A percentile compares a stretch with the other conserved stretches of the same genome.
phyloP scores from a whole-genome alignment of 2,113 vertebrate species.

The Dolichallabes microphthalmus region DNA sequence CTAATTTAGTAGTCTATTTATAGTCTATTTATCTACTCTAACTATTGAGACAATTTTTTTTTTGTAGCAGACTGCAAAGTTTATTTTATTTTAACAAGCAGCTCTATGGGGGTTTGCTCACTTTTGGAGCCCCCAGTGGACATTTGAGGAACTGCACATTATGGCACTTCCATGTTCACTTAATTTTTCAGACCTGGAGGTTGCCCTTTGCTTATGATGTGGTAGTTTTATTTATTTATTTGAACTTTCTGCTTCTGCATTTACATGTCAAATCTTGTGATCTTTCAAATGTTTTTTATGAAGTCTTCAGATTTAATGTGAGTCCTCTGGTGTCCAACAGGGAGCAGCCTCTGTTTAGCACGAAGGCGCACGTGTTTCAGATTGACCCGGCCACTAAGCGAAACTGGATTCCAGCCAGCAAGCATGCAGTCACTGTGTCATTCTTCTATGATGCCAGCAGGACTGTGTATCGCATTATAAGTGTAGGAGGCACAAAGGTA shows the following conservation, averaged over 20 bases:
- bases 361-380: slow-evolving; percentile 94
- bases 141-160: too few species aligned
- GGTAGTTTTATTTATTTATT: not conserved
- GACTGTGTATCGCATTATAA: slow-evolving; percentile 93
- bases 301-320: slow-evolving; percentile 5
- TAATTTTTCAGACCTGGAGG: too few species aligned
- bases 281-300: not conserved
- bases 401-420: slow-evolving; percentile 95
- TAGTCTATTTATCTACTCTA: too few species aligned
- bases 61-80: too few species aligned
- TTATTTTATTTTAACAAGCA: too few species aligned
- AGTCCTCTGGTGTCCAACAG: slow-evolving; percentile 62
- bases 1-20: too few species aligned
- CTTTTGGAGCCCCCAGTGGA: too few species aligned
- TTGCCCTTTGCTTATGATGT: not conserved
- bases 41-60: too few species aligned
- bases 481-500: slow-evolving; percentile 94
- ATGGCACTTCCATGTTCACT: too few species aligned
- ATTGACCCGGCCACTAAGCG: slow-evolving; percentile 93
- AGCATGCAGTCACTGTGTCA: slow-evolving; percentile 87
- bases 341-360: slow-evolving; percentile 95
- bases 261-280: too few species aligned
- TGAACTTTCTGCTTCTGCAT: not conserved
- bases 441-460: slow-evolving; percentile 83
- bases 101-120: too few species aligned